These are phyloP conservation scores for Oscheius sp. DNA, from an alignment of 1,140 invertebrate species.

Conservation along the genomic window DNA sequence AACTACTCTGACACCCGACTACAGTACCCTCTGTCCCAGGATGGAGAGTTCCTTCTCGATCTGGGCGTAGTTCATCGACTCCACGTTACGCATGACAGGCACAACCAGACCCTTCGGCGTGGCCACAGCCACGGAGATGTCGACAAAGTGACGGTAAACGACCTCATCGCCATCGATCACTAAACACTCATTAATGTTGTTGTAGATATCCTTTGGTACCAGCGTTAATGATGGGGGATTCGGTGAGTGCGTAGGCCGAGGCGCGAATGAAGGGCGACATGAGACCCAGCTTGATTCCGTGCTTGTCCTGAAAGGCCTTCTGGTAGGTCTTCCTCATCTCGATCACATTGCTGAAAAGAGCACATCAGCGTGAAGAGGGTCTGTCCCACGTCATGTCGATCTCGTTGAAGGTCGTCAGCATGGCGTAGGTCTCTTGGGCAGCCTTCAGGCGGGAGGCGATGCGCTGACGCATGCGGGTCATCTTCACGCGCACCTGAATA, in stretches of 20 bases:
- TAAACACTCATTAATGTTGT: neutral
- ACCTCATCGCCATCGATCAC: constrained; percentile 89
- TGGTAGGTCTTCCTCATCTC: constrained; percentile 85
- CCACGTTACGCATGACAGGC: constrained; percentile 91
- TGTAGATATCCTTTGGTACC: too few species aligned
- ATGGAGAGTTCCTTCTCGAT: constrained; percentile 86
- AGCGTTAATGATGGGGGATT: constrained; percentile 94
- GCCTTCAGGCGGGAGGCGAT: constrained; percentile 95
- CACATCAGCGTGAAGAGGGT: too few species aligned
- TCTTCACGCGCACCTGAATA: constrained; percentile 73
- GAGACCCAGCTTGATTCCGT: constrained; percentile 92
- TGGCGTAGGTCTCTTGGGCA: constrained; percentile 95
- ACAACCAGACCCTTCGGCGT: constrained; percentile 99
- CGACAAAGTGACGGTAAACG: constrained; percentile 93
- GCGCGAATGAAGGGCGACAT: constrained; percentile 99
- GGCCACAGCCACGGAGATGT: constrained; percentile 96
- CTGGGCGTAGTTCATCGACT: constrained; percentile 91
- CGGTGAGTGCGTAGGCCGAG: constrained; percentile 83
- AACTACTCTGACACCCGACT: too few species aligned
- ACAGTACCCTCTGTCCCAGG: constrained; percentile 93
- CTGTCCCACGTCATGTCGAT: constrained; percentile 82
- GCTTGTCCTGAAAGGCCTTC: constrained; percentile 80
- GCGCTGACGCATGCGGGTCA: constrained; percentile 92
- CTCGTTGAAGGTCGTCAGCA: constrained; percentile 99
- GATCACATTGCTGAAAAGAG: constrained; percentile 76